These are phyloP conservation scores for Cotesia typhae DNA, from an alignment of 1,140 invertebrate species.

Conservation along the genomic window DNA sequence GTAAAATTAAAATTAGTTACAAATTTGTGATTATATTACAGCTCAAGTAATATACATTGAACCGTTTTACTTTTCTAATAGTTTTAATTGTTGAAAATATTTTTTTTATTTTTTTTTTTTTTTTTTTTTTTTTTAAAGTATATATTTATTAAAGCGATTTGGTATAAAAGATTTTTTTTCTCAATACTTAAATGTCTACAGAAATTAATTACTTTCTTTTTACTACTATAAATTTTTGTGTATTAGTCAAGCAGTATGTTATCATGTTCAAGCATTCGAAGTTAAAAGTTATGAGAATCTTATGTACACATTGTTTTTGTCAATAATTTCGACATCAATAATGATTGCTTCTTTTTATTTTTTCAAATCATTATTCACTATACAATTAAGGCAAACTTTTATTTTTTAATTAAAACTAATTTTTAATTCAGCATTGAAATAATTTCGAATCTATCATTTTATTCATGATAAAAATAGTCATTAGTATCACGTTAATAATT, in stretches of 20 bases:
- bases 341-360: conserved; percentile 17
- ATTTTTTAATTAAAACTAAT: conserved; percentile 29
- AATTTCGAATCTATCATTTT: conserved; percentile 9
- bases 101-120: background rate
- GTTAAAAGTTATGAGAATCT: conserved; percentile 5
- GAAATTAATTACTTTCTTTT: conserved; percentile 9
- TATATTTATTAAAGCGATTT: conserved; percentile 14
- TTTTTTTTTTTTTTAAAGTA: conserved; percentile 2
- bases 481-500: background rate
- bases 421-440: conserved; percentile 29
- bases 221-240: conserved; percentile 1
- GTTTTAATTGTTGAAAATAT: background rate
- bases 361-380: conserved; percentile 17
- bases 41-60: background rate
- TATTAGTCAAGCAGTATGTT: too few species aligned
- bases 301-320: conserved; percentile 18
- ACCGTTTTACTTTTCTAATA: background rate
- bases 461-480: conserved; percentile 1
- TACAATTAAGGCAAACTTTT: conserved; percentile 39
- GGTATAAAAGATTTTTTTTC: too few species aligned
- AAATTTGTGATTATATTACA: conserved; percentile 10
- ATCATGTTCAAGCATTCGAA: background rate
- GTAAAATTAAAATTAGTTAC: conserved; percentile 28
- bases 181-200: conserved; percentile 1
- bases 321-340: background rate